A percentile compares a stretch with the other conserved stretches of the same genome.
These are phyloP conservation scores for Tinea trinotella DNA, from an alignment of 2,888 invertebrate genomes.

Conservation along the genomic window DNA sequence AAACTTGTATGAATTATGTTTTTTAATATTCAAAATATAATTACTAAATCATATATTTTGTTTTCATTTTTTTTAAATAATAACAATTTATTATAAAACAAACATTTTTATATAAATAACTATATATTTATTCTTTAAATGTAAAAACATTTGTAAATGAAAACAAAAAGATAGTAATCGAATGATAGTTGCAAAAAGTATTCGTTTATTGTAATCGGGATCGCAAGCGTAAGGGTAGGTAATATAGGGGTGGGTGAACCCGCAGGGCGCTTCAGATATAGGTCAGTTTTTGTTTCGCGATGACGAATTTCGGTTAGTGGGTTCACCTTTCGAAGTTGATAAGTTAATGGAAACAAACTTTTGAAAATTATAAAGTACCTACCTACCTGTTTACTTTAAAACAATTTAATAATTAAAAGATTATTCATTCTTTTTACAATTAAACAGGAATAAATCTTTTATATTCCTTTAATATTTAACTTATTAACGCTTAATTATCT, in stretches of 20 bases:
- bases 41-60: no score
- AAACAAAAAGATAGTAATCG: neutral
- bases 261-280: conserved; percentile 60
- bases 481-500: no score
- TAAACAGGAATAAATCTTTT: no score
- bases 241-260: conserved; percentile 63
- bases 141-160: no score
- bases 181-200: conserved; percentile 4
- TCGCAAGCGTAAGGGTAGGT: conserved; percentile 10
- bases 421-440: no score
- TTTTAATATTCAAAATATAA: neutral
- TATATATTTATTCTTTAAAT: neutral
- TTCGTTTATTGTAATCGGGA: neutral
- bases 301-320: conserved; percentile 68
- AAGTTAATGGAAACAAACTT: neutral
- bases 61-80: no score
- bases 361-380: no score
- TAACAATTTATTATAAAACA: no score
- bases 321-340: conserved; percentile 28
- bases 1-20: neutral
- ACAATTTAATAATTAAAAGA: no score
- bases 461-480: no score
- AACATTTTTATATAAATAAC: no score
- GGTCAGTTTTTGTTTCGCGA: conserved; percentile 72
- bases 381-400: no score